phyloP scores from a whole-genome alignment of 2,888 invertebrate species.

The Drosophila maculinotata region DNA sequence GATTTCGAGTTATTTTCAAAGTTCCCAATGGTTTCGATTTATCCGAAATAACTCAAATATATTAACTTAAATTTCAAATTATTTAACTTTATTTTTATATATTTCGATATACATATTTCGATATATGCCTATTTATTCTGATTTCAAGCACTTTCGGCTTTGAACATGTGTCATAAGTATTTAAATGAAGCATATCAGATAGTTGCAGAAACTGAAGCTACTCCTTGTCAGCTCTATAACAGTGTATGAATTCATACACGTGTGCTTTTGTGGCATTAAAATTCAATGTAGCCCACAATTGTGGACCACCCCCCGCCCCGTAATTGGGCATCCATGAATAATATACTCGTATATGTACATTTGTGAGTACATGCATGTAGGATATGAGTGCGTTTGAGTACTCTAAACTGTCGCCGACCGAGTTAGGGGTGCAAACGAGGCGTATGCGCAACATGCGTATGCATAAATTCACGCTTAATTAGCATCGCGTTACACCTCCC shows the following conservation, averaged over 20 bases:
- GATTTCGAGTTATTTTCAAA: too few species aligned
- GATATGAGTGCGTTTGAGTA: slow-evolving; percentile 38
- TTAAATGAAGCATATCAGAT: neutral
- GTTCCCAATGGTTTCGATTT: too few species aligned
- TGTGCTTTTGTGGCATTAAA: slow-evolving; percentile 31
- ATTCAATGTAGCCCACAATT: slow-evolving; percentile 46
- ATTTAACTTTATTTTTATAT: too few species aligned
- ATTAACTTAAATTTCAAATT: too few species aligned
- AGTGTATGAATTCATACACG: slow-evolving; percentile 5
- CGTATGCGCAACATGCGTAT: slow-evolving; percentile 77
- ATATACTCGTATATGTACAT: slow-evolving; percentile 31
- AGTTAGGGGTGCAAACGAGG: slow-evolving; percentile 54
- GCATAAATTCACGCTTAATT: slow-evolving; percentile 79
- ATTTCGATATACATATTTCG: too few species aligned
- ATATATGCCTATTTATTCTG: too few species aligned
- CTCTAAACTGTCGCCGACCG: slow-evolving; percentile 25
- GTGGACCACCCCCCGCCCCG: slow-evolving; percentile 14
- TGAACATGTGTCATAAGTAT: too few species aligned
- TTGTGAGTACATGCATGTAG: slow-evolving; percentile 24
- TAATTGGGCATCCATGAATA: slow-evolving; percentile 67
- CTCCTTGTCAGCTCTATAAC: neutral
- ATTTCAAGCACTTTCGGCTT: too few species aligned
- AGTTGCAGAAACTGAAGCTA: neutral
- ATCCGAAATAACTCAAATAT: too few species aligned
- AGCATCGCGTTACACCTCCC: slow-evolving; percentile 36